Conservation (phyloP, 1,140 invertebrate species). For the Procambarus virginalis region DNA sequence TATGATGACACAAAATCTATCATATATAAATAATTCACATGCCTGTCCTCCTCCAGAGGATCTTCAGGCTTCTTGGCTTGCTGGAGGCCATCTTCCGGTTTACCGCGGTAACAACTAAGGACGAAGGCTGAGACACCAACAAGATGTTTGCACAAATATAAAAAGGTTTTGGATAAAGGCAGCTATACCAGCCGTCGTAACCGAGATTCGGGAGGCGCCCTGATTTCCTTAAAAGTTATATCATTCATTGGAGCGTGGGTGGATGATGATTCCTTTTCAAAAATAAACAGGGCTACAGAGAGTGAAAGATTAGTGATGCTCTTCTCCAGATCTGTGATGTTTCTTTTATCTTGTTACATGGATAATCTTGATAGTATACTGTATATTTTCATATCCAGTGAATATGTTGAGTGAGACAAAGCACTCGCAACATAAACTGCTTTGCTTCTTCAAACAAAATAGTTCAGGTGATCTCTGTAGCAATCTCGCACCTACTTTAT, state of each 20-base stretch:
- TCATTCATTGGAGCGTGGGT: neutral
- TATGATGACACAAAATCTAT: too few relatives aligned
- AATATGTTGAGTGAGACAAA: too few relatives aligned
- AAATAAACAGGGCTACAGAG: neutral
- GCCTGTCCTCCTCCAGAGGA: neutral
- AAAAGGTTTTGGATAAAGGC: neutral
- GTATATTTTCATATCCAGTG: too few relatives aligned
- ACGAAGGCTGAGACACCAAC: neutral
- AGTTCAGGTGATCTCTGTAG: too few relatives aligned
- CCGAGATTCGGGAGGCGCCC: neutral
- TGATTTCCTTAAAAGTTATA: neutral
- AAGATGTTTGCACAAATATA: neutral
- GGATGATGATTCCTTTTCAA: neutral
- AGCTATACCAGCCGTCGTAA: neutral
- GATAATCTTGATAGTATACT: too few relatives aligned
- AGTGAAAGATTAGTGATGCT: too few relatives aligned
- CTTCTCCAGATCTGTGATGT: too few relatives aligned
- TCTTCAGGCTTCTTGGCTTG: neutral
- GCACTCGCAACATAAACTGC: too few relatives aligned
- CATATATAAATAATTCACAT: too few relatives aligned
- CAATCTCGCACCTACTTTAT: too few relatives aligned
- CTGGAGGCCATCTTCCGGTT: constrained; percentile 16
- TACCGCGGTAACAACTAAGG: neutral
- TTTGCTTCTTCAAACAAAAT: too few relatives aligned
- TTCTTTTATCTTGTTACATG: too few relatives aligned